Conservation (phyloP, 2,797 vertebrate genomes). For the Neopelma chrysocephalum region DNA sequence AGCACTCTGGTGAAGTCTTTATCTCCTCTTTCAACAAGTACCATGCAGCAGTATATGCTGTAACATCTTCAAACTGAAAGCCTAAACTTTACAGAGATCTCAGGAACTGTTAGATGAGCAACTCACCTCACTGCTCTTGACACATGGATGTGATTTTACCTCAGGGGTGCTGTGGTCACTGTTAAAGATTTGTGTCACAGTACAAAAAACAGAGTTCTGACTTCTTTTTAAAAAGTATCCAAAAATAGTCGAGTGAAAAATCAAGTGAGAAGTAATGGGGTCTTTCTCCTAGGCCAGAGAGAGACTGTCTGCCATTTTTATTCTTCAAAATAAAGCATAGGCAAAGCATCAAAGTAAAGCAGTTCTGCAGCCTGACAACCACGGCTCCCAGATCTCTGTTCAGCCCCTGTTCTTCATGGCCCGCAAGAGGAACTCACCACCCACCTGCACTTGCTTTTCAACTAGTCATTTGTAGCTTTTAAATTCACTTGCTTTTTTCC, state of each 20-base stretch:
- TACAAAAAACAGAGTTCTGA: neutral
- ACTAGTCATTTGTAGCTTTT: conserved; percentile 14
- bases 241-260: neutral
- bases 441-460: conserved; percentile 32
- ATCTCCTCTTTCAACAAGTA: neutral
- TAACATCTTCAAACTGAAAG: neutral
- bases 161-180: conserved; percentile 3
- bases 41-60: neutral
- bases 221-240: neutral
- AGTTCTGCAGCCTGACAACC: neutral
- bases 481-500: conserved; percentile 41
- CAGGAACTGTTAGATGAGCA: neutral
- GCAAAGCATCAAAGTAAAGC: conserved; percentile 48
- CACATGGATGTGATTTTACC: neutral
- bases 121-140: conserved; percentile 6
- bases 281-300: neutral
- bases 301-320: conserved; percentile 9
- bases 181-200: neutral
- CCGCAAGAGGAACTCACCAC: neutral
- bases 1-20: neutral
- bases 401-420: conserved; percentile 10
- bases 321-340: conserved; percentile 33
- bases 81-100: neutral
- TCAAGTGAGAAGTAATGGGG: neutral
- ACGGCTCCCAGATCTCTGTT: neutral